phyloP scores from a whole-genome alignment of 2,113 vertebrate species.

The Syngnathus scovelli region DNA sequence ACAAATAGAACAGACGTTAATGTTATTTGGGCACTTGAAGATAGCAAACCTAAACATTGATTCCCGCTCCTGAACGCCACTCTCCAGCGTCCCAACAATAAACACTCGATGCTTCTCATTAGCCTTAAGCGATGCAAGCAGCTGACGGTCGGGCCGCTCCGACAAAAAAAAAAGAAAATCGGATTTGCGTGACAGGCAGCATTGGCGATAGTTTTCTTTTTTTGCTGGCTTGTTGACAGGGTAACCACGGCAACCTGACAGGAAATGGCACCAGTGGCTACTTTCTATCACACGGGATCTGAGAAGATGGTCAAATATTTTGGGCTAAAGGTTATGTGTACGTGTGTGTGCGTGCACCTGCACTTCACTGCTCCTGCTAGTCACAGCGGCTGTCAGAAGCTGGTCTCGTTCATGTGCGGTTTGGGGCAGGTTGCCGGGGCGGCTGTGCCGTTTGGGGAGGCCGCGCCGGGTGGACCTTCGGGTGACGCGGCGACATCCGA shows the following conservation, averaged over 20 bases:
- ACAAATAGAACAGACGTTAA: neutral
- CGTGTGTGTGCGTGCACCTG: too few relatives aligned
- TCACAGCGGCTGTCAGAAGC: constrained; percentile 70
- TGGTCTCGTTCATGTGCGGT: constrained; percentile 80
- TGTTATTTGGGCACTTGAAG: neutral
- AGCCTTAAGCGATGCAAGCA: neutral
- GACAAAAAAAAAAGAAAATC: neutral
- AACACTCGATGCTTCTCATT: neutral
- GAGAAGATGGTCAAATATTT: neutral
- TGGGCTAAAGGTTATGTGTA: too few relatives aligned
- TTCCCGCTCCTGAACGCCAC: too few relatives aligned
- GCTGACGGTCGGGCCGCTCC: neutral
- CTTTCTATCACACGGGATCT: neutral
- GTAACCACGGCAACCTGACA: neutral
- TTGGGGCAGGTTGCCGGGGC: constrained; percentile 65
- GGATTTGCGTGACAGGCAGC: neutral
- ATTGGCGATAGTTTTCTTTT: neutral
- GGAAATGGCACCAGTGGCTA: neutral
- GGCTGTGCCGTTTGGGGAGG: constrained; percentile 23
- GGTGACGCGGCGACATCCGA: constrained; percentile 37
- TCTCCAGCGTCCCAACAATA: neutral
- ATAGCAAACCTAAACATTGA: neutral
- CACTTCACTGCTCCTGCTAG: too few relatives aligned
- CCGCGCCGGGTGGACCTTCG: constrained; percentile 17
- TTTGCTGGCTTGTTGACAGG: neutral